Percentiles rank a stretch among this genome's conserved stretches.
Conservation (phyloP, 2,797 vertebrate genomes). For the Holocentrus rufus region DNA sequence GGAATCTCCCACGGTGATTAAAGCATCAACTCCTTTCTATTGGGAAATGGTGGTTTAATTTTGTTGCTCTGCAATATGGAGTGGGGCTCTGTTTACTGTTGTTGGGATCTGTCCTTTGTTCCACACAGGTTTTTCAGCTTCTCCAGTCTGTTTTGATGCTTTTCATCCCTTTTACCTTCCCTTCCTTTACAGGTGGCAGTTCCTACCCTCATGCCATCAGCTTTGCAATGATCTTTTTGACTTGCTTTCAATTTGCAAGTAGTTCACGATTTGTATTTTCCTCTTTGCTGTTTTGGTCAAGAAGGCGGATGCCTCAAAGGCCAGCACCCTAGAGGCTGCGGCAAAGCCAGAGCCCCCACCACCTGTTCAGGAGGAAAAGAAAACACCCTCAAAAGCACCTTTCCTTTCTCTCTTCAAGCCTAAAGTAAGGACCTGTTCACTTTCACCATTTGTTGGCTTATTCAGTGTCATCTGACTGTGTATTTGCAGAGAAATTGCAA, state of each 20-base stretch:
- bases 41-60: constrained; percentile 3
- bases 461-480: constrained; percentile 23
- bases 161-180: constrained; percentile 12
- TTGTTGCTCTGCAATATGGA: constrained; percentile 30
- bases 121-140: constrained; percentile 6
- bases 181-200: constrained; percentile 62
- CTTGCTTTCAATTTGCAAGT: constrained; percentile 12
- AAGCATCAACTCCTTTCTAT: constrained; percentile 10
- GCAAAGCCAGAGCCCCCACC: constrained; percentile 75
- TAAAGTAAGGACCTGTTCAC: constrained; percentile 84
- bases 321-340: constrained; percentile 78
- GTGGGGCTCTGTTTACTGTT: constrained; percentile 29
- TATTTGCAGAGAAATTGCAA: background rate
- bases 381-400: constrained; percentile 71
- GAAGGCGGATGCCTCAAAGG: constrained; percentile 82
- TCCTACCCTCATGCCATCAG: constrained; percentile 28
- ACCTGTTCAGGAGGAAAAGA: constrained; percentile 81
- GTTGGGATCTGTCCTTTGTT: constrained; percentile 13
- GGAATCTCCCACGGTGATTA: background rate
- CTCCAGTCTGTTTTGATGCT: constrained; percentile 29
- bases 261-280: constrained; percentile 30
- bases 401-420: constrained; percentile 89
- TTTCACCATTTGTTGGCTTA: background rate
- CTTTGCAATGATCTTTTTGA: constrained; percentile 11
- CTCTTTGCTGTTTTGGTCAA: constrained; percentile 47